phyloP scores from a whole-genome alignment of 2,113 vertebrate species.

The Malurus elegans region DNA sequence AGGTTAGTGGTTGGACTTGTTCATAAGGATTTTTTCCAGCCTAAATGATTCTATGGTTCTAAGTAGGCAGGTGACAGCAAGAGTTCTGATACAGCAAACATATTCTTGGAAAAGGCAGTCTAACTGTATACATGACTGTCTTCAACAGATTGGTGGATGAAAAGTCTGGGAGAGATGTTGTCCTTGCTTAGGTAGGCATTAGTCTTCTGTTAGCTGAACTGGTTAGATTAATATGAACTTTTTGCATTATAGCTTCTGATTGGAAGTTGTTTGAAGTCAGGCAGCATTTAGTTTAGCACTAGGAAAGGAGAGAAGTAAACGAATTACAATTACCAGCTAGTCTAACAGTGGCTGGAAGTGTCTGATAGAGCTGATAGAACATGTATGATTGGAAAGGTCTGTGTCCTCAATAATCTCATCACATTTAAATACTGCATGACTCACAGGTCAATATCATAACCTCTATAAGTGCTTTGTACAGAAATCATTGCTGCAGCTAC shows the following conservation, averaged over 20 bases:
- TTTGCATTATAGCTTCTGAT: background rate
- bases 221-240: background rate
- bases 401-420: background rate
- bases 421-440: background rate
- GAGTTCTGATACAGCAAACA: background rate
- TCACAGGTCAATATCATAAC: background rate
- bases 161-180: background rate
- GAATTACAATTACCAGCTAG: background rate
- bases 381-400: background rate
- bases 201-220: background rate
- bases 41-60: background rate
- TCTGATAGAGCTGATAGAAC: background rate
- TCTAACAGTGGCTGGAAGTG: background rate
- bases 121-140: background rate
- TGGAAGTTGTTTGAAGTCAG: background rate
- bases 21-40: background rate
- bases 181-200: constrained; percentile 1
- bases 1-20: background rate
- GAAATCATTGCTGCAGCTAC: background rate
- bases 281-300: background rate
- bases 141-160: constrained; percentile 39
- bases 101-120: background rate
- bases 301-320: background rate
- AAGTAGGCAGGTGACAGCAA: background rate
- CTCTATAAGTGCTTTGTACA: background rate